These are phyloP conservation scores for Pogona vitticeps DNA, from an alignment of 2,113 vertebrate species.

Conservation along the genomic window DNA sequence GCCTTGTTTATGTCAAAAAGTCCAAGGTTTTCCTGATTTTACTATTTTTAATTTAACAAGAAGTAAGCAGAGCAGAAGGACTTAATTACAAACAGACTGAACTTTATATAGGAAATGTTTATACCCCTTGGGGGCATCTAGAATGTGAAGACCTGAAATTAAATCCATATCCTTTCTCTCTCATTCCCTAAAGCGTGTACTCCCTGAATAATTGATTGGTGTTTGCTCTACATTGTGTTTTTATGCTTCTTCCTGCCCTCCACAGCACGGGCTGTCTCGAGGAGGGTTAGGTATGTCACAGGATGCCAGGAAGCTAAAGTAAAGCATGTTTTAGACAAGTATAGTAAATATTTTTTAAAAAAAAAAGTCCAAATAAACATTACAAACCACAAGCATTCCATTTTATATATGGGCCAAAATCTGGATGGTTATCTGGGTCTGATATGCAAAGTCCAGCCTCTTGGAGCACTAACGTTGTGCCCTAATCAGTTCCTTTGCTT, in stretches of 20 bases:
- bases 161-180: constrained; percentile 62
- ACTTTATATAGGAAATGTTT: constrained; percentile 79
- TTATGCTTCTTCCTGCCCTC: constrained; percentile 57
- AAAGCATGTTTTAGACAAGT: constrained; percentile 31
- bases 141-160: constrained; percentile 75
- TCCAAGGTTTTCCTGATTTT: constrained; percentile 76
- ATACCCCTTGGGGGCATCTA: constrained; percentile 71
- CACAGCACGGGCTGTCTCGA: constrained; percentile 44
- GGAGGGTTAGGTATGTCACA: constrained; percentile 60
- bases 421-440: neutral
- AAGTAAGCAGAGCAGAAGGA: constrained; percentile 77
- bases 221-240: constrained; percentile 49
- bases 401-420: neutral
- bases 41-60: constrained; percentile 81
- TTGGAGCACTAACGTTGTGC: neutral
- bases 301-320: constrained; percentile 46
- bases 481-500: neutral
- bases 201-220: constrained; percentile 58
- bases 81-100: constrained; percentile 81
- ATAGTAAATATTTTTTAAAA: constrained; percentile 49
- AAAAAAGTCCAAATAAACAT: constrained; percentile 36
- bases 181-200: constrained; percentile 59
- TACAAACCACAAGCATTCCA: constrained; percentile 19
- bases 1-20: constrained; percentile 77
- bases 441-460: neutral